Evolutionary conservation across 2,113 vertebrate genomes (phyloP), one percentile per base, ranked within the genome.

Genomic region (Ornithorhynchus anatinus): DNA sequence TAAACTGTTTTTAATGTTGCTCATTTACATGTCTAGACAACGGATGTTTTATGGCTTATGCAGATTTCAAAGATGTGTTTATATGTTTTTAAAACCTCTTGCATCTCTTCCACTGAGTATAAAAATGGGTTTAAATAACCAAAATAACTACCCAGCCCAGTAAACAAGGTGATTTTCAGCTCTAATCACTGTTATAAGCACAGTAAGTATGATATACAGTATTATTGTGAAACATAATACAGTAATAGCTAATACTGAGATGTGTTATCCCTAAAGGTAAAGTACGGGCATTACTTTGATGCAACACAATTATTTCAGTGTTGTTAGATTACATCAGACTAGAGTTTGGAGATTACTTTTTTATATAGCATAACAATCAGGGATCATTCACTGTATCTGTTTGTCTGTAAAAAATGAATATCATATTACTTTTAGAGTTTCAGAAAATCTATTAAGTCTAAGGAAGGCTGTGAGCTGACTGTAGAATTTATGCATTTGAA

Each of bases 241-340:
- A 31, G 33, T 72, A 72, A 60, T 66, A 86, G 59, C 35, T 71
- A 69, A 80, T 65, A 59, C 36, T 62, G 75, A 87, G 79, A 84
- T 22, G 22, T 67, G 14, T 83, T 88, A 52, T 61, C 56, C n/a
- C 19, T 58, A 3, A 29, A 69, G 43, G 38, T 68, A 70, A 72
- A 72, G 62, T 43, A 69, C 16, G 69, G 42, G 32, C 35, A 82
- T 73, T 79, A 85, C 23, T 75, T 72, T 64, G 80, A 85, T 69
- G 31, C 33, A 66, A 16, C 44, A 69, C 53, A 71, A 73, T 74
- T 77, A 86, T 84, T 62, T 52, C 31, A 48, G 12, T 59, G 48
- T 50, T 69, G 32, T 67, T 77, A 71, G 38, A 59, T 59, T 62
- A 51, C 32, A 29, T 57, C 20, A 81, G 64, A 84, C 52, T 52